These are phyloP conservation scores for Bombus impatiens DNA, from an alignment of 1,140 invertebrate species.

Conservation along the genomic window DNA sequence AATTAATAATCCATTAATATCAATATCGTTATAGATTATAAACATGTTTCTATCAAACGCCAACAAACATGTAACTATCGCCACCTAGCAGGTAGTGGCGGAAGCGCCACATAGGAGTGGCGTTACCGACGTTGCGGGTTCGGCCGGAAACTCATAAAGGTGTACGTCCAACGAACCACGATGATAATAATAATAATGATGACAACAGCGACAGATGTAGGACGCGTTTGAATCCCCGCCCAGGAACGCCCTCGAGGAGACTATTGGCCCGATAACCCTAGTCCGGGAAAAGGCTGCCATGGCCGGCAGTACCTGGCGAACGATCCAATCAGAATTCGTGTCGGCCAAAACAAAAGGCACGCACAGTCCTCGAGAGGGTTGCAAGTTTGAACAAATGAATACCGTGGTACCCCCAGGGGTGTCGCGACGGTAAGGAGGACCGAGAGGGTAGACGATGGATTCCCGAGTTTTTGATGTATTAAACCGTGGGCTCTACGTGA, in stretches of 20 bases:
- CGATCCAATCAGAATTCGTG: slow-evolving; percentile 79
- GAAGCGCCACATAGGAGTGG: not conserved
- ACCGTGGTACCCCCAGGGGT: slow-evolving; percentile 67
- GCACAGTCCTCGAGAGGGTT: slow-evolving; percentile 74
- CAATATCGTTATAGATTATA: no score
- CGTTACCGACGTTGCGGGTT: slow-evolving; percentile 57
- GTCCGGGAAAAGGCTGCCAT: slow-evolving; percentile 79
- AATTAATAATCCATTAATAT: not conserved
- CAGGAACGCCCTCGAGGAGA: slow-evolving; percentile 79
- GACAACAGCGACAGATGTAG: slow-evolving; percentile 66
- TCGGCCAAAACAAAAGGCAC: slow-evolving; percentile 78
- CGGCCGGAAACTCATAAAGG: slow-evolving; percentile 66
- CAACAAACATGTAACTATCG: not conserved
- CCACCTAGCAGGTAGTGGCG: slow-evolving; percentile 9
- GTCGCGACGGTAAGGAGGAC: slow-evolving; percentile 57
- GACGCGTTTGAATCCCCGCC: slow-evolving; percentile 75
- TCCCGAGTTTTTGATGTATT: slow-evolving; percentile 82
- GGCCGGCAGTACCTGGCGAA: slow-evolving; percentile 76
- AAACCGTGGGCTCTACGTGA: slow-evolving; percentile 81
- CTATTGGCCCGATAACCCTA: slow-evolving; percentile 81
- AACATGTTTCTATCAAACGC: no score
- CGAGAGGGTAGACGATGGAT: slow-evolving; percentile 56
- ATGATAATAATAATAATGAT: slow-evolving; percentile 73
- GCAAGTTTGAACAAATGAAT: slow-evolving; percentile 79
- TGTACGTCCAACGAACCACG: slow-evolving; percentile 43